A percentile compares a stretch with the other conserved stretches of the same genome.
These are phyloP conservation scores for Tanypteryx hageni DNA, from an alignment of 2,888 invertebrate genomes.

Conservation along the genomic window DNA sequence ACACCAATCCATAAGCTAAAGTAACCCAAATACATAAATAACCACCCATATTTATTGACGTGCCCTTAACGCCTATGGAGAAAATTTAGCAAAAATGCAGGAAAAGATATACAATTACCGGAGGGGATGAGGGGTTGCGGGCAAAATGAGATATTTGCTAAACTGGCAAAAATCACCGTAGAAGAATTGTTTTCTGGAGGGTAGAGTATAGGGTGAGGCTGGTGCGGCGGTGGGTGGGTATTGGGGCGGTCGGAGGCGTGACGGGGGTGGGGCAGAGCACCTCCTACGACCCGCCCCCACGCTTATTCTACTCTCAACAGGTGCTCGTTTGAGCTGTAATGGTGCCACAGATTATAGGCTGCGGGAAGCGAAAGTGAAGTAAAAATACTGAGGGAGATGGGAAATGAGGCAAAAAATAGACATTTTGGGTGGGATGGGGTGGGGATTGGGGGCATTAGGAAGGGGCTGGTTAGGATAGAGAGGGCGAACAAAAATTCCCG, in stretches of 20 bases:
- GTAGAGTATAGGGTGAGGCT: neutral
- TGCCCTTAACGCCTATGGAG: too few species aligned
- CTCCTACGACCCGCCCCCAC: neutral
- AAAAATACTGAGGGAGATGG: constrained; percentile 43
- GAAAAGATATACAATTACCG: neutral
- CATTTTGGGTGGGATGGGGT: neutral
- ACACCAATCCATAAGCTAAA: too few species aligned
- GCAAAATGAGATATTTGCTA: constrained; percentile 13
- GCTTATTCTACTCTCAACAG: constrained; percentile 61
- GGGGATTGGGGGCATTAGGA: too few species aligned
- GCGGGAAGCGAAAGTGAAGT: constrained; percentile 51
- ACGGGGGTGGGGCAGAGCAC: neutral
- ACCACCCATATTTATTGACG: too few species aligned
- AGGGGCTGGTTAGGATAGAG: neutral
- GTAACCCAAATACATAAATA: too few species aligned
- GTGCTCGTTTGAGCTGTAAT: constrained; percentile 55
- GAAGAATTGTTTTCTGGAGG: neutral
- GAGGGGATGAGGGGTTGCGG: neutral
- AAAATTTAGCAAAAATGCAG: too few species aligned
- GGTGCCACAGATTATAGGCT: constrained; percentile 64
- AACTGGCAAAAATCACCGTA: constrained; percentile 42
- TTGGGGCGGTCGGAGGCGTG: neutral
- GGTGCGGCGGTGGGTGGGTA: neutral
- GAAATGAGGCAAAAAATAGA: constrained; percentile 52
- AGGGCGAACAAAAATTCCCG: neutral